Evolutionary conservation across 2,888 invertebrate genomes (phyloP).

Genomic region (Leptinotarsa tumamoca): DNA sequence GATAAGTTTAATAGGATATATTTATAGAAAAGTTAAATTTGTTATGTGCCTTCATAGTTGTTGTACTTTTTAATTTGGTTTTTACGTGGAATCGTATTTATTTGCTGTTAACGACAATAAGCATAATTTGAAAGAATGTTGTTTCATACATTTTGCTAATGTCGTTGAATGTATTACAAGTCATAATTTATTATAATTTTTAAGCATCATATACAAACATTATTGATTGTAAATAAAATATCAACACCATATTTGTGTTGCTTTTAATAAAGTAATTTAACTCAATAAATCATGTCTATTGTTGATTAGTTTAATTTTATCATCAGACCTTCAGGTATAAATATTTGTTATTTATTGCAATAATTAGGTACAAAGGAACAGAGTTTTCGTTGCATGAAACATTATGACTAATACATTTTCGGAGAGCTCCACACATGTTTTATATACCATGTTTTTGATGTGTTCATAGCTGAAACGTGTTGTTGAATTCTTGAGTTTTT

Average conservation of each 20-base stretch:
- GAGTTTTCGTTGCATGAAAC: too few relatives aligned
- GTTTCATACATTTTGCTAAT: constrained; percentile 5
- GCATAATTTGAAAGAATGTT: neutral
- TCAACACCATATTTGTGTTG: constrained; percentile 23
- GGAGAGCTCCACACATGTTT: too few relatives aligned
- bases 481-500: too few relatives aligned
- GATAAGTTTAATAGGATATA: constrained; percentile 42
- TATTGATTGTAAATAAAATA: constrained; percentile 29
- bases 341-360: too few relatives aligned
- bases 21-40: constrained; percentile 45
- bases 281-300: constrained; percentile 4
- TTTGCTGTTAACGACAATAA: constrained; percentile 20
- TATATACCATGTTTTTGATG: too few relatives aligned
- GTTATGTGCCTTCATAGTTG: constrained; percentile 53
- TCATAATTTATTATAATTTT: constrained; percentile 28
- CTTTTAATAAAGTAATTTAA: constrained; percentile 12
- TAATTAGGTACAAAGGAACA: too few relatives aligned
- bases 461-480: too few relatives aligned
- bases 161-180: constrained; percentile 17
- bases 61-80: constrained; percentile 36
- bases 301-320: neutral
- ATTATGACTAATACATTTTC: too few relatives aligned
- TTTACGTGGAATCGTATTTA: constrained; percentile 3
- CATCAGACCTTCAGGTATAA: neutral
- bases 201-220: constrained; percentile 5